A percentile compares a stretch with the other conserved stretches of the same genome.
These are phyloP conservation scores for Mellilla xanthometata DNA, from an alignment of 2,888 invertebrate species.

Conservation along the genomic window DNA sequence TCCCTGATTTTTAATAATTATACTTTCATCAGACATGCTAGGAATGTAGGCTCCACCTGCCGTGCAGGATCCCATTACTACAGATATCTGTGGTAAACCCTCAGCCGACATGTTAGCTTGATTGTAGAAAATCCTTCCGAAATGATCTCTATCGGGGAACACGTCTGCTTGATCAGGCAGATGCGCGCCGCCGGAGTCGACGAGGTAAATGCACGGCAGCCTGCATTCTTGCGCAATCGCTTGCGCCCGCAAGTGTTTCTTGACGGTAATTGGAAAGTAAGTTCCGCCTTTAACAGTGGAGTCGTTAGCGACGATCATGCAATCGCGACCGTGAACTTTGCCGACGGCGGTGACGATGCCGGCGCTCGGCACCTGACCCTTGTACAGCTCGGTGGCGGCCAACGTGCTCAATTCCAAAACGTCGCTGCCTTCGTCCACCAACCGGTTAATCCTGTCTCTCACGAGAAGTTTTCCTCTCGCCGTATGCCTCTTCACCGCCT, in stretches of 20 bases:
- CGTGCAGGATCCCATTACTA: conserved; percentile 98
- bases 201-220: conserved; percentile 97
- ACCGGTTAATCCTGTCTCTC: conserved; percentile 93
- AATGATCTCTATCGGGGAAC: conserved; percentile 97
- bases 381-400: conserved; percentile 73
- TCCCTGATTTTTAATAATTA: conserved; percentile 96
- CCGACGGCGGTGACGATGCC: conserved; percentile 78
- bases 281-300: conserved; percentile 99
- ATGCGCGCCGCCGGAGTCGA: conserved; percentile 99
- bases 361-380: conserved; percentile 74
- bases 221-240: conserved; percentile 95
- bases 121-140: conserved; percentile 98
- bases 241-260: conserved; percentile 98
- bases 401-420: conserved; percentile 76
- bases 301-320: conserved; percentile 97
- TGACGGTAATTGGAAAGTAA: conserved; percentile 98
- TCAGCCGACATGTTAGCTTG: conserved; percentile 96
- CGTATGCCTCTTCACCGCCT: conserved; percentile 89
- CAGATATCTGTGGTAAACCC: conserved; percentile 94
- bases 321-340: conserved; percentile 77
- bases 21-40: conserved; percentile 98
- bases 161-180: conserved; percentile 96
- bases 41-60: conserved; percentile 99
- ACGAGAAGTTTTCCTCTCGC: conserved; percentile 95
- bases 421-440: conserved; percentile 91